A percentile compares a stretch with the other conserved stretches of the same genome.
phyloP scores from a whole-genome alignment of 1,140 invertebrate genomes.

The Cataglyphis hispanica region DNA sequence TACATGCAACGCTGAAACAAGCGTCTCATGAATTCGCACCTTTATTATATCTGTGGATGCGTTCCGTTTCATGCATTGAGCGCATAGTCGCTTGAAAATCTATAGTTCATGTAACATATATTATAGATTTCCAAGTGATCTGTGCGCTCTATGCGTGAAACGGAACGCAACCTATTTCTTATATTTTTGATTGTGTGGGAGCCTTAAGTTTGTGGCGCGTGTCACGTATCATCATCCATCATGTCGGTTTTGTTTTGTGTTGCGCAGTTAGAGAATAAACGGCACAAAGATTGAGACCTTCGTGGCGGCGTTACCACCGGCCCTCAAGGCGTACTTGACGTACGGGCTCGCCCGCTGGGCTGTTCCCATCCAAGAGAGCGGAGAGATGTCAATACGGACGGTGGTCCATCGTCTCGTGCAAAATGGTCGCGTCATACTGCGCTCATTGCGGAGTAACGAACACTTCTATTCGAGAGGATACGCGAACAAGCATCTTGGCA shows the following conservation, averaged over 20 bases:
- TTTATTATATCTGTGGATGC: no score
- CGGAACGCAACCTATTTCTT: no score
- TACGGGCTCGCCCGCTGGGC: constrained; percentile 79
- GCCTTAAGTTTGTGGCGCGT: neutral
- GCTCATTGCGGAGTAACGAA: constrained; percentile 85
- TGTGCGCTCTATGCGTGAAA: no score
- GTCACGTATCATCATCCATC: neutral
- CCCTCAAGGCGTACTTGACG: constrained; percentile 24
- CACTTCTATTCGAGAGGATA: constrained; percentile 77
- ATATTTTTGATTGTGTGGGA: no score
- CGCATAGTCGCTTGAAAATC: no score
- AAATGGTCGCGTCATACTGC: constrained; percentile 87
- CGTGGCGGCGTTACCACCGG: neutral
- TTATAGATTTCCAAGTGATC: no score
- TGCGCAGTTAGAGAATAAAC: constrained; percentile 35
- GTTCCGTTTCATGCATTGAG: no score
- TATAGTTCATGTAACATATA: no score
- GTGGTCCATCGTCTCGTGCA: constrained; percentile 86
- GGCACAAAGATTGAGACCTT: constrained; percentile 27
- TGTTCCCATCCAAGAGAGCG: constrained; percentile 73
- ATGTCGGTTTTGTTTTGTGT: constrained; percentile 7
- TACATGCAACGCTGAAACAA: no score
- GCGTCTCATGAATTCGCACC: no score
- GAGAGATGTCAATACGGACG: constrained; percentile 87
- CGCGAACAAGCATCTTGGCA: constrained; percentile 75